Evolutionary conservation across 2,888 invertebrate genomes (phyloP).

Genomic region (Arge pagana): DNA sequence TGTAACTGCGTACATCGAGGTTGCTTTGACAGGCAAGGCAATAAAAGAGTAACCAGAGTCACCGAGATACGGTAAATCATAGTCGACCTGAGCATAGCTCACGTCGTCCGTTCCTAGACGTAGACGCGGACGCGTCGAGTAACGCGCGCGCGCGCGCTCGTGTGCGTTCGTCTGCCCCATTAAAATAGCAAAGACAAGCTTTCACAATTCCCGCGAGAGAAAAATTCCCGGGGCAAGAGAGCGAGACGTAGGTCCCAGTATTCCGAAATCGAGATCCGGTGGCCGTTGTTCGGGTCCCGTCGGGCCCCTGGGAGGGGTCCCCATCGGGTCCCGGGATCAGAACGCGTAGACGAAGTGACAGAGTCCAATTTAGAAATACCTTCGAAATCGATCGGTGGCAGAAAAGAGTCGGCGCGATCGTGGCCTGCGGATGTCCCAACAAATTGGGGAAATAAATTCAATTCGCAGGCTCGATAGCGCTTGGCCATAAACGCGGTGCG

Average conservation of each 20-base stretch:
- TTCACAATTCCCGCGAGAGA: constrained; percentile 1
- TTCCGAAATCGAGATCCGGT: constrained; percentile 43
- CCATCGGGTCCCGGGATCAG: background rate
- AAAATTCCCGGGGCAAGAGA: constrained; percentile 8
- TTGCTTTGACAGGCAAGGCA: too few relatives aligned
- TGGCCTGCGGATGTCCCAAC: constrained; percentile 36
- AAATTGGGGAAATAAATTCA: constrained; percentile 47
- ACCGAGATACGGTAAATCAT: constrained; percentile 2
- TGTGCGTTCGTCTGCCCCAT: constrained; percentile 42
- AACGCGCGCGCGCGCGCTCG: too few relatives aligned
- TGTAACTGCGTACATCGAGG: too few relatives aligned
- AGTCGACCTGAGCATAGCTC: constrained; percentile 8
- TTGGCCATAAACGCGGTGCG: too few relatives aligned
- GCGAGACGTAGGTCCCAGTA: constrained; percentile 1
- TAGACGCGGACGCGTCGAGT: constrained; percentile 23
- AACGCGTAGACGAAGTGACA: constrained; percentile 9
- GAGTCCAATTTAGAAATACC: constrained; percentile 51
- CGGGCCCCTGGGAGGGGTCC: constrained; percentile 25
- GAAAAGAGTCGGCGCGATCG: constrained; percentile 16
- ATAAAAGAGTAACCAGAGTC: background rate
- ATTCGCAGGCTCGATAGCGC: too few relatives aligned
- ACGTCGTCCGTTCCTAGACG: background rate
- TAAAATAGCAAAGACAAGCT: constrained; percentile 39
- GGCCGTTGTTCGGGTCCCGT: constrained; percentile 32
- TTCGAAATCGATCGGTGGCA: constrained; percentile 38